Evolutionary conservation across 2,113 vertebrate species (phyloP).

Genomic region (Lucifuga dentata): DNA sequence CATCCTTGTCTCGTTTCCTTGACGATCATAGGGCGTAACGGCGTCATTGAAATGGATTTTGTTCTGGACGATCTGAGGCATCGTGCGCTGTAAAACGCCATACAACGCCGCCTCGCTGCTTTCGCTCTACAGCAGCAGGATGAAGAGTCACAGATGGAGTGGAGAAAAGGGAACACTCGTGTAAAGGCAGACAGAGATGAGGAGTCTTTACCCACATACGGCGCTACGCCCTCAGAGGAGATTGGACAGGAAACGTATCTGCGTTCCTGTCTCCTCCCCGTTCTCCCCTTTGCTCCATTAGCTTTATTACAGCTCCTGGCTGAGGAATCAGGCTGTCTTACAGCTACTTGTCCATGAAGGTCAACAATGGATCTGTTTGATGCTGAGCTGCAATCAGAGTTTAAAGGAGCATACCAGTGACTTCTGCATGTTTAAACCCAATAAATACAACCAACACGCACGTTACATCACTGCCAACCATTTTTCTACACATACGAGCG

Average conservation of each 20-base stretch:
- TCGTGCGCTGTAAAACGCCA: slow-evolving; percentile 46
- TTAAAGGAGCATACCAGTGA: too few species aligned
- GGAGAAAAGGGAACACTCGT: slow-evolving; percentile 16
- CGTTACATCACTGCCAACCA: too few species aligned
- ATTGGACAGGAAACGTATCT: slow-evolving; percentile 26
- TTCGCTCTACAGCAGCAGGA: slow-evolving; percentile 72
- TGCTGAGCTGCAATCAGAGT: neutral
- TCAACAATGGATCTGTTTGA: slow-evolving; percentile 34
- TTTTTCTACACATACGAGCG: too few species aligned
- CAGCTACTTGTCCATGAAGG: slow-evolving; percentile 53
- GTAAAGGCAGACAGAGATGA: slow-evolving; percentile 35
- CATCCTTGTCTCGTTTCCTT: slow-evolving; percentile 35
- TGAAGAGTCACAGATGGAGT: slow-evolving; percentile 50
- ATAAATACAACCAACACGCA: too few species aligned
- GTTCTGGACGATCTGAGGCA: slow-evolving; percentile 24
- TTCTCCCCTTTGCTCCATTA: slow-evolving; percentile 54
- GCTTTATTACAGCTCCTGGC: slow-evolving; percentile 55
- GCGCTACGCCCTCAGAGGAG: slow-evolving; percentile 6
- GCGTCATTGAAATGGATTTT: slow-evolving; percentile 32
- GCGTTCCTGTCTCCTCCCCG: slow-evolving; percentile 18
- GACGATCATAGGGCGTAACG: neutral
- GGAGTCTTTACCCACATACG: slow-evolving; percentile 4
- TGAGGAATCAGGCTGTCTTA: slow-evolving; percentile 32
- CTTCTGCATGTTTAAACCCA: too few species aligned
- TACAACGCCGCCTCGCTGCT: too few species aligned